These are phyloP conservation scores for Cryptocephalus moraei DNA, from an alignment of 2,888 invertebrate genomes.

Conservation along the genomic window DNA sequence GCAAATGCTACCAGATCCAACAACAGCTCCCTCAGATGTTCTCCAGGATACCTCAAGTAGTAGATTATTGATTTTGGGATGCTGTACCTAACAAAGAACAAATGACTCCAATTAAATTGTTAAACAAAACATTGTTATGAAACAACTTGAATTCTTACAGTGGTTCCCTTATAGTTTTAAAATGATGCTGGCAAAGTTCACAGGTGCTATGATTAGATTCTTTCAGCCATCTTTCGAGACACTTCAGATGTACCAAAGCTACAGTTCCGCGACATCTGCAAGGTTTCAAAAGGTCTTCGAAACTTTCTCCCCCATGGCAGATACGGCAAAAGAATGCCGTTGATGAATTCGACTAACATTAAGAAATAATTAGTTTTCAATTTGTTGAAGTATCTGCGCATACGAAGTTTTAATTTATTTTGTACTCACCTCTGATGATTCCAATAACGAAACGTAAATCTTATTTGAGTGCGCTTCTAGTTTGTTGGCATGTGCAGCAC, in stretches of 20 bases:
- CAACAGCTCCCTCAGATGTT: conserved; percentile 38
- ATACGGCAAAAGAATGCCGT: conserved; percentile 33
- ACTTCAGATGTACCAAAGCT: conserved; percentile 45
- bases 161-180: conserved; percentile 38
- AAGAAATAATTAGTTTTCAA: too few species aligned
- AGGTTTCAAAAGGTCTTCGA: conserved; percentile 40
- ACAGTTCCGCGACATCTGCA: conserved; percentile 46
- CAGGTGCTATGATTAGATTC: conserved; percentile 43
- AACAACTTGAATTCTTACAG: conserved; percentile 19
- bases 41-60: conserved; percentile 38
- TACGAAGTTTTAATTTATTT: not conserved
- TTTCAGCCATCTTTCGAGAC: conserved; percentile 48
- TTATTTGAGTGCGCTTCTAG: conserved; percentile 23
- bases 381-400: too few species aligned
- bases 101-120: not conserved
- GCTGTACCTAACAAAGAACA: conserved; percentile 22
- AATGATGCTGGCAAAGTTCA: conserved; percentile 48
- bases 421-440: conserved; percentile 21
- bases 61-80: conserved; percentile 31
- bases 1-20: conserved; percentile 42
- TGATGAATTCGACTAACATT: conserved; percentile 10
- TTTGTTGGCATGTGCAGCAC: conserved; percentile 28
- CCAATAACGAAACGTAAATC: conserved; percentile 26
- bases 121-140: too few species aligned
- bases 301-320: conserved; percentile 37